phyloP scores from a whole-genome alignment of 2,888 invertebrate genomes.

The Scaptomyza reducta region DNA sequence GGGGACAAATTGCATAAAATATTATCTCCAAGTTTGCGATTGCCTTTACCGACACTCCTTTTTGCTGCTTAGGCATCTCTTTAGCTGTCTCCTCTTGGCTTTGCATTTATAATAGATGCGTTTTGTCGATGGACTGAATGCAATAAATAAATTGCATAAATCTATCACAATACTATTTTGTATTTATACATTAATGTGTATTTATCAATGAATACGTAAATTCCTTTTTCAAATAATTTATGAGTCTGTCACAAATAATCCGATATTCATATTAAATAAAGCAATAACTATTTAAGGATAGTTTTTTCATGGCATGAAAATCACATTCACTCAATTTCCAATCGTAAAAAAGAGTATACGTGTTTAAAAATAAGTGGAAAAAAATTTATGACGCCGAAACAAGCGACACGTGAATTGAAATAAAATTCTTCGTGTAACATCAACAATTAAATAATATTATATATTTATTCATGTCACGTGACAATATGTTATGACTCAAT shows the following conservation, averaged over 20 bases:
- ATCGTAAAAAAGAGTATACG: not conserved
- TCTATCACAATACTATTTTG: slow-evolving; percentile 23
- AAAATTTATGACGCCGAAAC: slow-evolving; percentile 15
- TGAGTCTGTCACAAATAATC: slow-evolving; percentile 20
- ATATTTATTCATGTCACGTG: slow-evolving; percentile 32
- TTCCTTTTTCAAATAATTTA: slow-evolving; percentile 30
- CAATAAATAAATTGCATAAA: slow-evolving; percentile 62
- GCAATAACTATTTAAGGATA: no score
- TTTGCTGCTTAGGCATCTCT: not conserved
- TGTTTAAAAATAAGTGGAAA: not conserved
- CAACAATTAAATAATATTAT: slow-evolving; percentile 22
- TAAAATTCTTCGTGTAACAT: slow-evolving; percentile 14
- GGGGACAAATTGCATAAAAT: slow-evolving; percentile 55
- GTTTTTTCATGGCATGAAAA: not conserved
- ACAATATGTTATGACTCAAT: slow-evolving; percentile 38
- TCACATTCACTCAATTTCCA: not conserved
- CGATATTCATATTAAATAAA: not conserved
- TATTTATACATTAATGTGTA: slow-evolving; percentile 20
- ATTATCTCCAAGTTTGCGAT: slow-evolving; percentile 32
- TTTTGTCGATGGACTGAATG: slow-evolving; percentile 20
- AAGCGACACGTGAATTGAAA: slow-evolving; percentile 36
- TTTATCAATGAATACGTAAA: slow-evolving; percentile 40
- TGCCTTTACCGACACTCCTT: not conserved
- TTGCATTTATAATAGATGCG: slow-evolving; percentile 31
- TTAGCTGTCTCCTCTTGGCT: not conserved